Percentiles rank a stretch among this genome's conserved stretches.
Evolutionary conservation across 1,140 invertebrate genomes (phyloP).

Genomic region (Tetramorium alpestre): DNA sequence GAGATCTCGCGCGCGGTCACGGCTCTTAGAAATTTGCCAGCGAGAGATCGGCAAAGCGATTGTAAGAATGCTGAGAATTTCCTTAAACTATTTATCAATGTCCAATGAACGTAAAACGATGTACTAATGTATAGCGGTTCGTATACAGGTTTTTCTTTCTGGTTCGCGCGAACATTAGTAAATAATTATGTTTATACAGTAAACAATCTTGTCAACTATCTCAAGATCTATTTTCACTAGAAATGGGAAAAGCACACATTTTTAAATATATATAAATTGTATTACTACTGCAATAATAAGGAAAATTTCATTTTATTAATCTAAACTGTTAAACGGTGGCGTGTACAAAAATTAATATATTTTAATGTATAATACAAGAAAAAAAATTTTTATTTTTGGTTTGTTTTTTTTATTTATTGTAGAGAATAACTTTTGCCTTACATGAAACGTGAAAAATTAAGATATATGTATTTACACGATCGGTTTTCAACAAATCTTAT

Average conservation of each 20-base stretch:
- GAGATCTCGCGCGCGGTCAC: constrained; percentile 38
- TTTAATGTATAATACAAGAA: not conserved
- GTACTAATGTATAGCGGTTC: not conserved
- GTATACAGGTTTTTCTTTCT: not conserved
- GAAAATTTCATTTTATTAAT: not conserved
- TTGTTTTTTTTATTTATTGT: not conserved
- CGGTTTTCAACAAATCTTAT: not conserved
- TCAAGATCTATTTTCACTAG: not conserved
- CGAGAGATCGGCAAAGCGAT: constrained; percentile 28
- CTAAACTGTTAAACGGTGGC: not conserved
- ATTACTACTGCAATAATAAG: not conserved
- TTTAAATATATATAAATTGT: not conserved
- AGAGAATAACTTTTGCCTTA: not conserved
- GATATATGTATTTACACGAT: not conserved
- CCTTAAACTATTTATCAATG: constrained; percentile 12
- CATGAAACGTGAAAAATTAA: not conserved
- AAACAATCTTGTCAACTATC: not conserved
- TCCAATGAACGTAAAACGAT: constrained; percentile 1
- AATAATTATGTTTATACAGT: not conserved
- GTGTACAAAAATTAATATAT: not conserved
- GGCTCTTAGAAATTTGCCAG: constrained; percentile 61
- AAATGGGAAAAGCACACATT: not conserved
- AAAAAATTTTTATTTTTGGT: not conserved
- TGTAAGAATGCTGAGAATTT: constrained; percentile 41
- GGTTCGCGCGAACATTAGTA: not conserved